Evolutionary conservation across 2,797 vertebrate genomes (phyloP).

Genomic region (Gouania willdenowi): DNA sequence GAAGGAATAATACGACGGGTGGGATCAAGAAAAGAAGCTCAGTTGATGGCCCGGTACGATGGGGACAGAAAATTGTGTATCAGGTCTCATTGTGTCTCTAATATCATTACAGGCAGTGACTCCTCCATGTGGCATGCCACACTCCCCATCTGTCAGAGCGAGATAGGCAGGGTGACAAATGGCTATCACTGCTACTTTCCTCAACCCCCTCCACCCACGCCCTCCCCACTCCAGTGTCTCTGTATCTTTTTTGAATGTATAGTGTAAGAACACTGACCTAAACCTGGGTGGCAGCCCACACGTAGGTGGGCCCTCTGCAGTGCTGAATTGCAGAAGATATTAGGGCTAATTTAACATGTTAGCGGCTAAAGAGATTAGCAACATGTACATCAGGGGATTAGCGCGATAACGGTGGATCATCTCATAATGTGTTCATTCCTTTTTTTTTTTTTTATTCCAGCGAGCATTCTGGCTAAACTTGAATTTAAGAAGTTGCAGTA

Average conservation of each 20-base stretch:
- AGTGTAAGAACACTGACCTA: constrained; percentile 64
- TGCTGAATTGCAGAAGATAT: constrained; percentile 63
- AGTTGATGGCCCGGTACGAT: constrained; percentile 56
- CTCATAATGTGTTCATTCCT: constrained; percentile 63
- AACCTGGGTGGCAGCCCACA: constrained; percentile 67
- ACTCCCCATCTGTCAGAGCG: constrained; percentile 68
- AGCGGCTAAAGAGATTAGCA: constrained; percentile 74
- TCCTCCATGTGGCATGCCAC: constrained; percentile 63
- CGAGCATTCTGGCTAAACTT: constrained; percentile 47
- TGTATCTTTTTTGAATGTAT: constrained; percentile 40
- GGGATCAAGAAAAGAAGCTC: constrained; percentile 40
- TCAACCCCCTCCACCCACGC: constrained; percentile 38
- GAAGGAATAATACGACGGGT: constrained; percentile 43
- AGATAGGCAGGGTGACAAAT: constrained; percentile 75
- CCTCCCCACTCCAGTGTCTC: constrained; percentile 41
- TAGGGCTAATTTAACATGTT: constrained; percentile 76
- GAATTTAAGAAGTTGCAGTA: constrained; percentile 41
- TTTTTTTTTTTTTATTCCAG: constrained; percentile 15
- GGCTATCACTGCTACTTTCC: constrained; percentile 60
- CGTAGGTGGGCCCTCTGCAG: constrained; percentile 61
- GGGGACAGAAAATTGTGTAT: constrained; percentile 57
- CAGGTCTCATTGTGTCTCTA: constrained; percentile 74
- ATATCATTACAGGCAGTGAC: constrained; percentile 76
- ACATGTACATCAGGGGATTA: constrained; percentile 74
- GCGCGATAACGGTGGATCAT: constrained; percentile 65